Evolutionary conservation across 1,140 invertebrate species (phyloP).

Genomic region (Parasteatoda tepidariorum): DNA sequence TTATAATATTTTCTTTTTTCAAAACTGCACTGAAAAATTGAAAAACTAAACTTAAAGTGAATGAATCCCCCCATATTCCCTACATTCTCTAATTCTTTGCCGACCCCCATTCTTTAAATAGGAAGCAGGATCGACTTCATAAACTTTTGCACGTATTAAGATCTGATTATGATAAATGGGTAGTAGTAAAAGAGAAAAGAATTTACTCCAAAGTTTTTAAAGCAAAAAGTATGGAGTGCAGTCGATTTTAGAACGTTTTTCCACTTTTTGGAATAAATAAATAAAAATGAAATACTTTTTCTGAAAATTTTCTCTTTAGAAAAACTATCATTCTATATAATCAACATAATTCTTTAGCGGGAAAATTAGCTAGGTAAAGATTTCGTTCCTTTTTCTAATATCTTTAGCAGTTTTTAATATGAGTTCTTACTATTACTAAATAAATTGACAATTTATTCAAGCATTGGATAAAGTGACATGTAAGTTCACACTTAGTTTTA

Average conservation of each 20-base stretch:
- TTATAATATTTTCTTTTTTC: background rate
- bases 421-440: no score
- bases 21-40: conserved; percentile 49
- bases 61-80: conserved; percentile 5
- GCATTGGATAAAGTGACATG: no score
- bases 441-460: no score
- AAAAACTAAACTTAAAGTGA: conserved; percentile 54
- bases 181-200: conserved; percentile 44
- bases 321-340: conserved; percentile 7
- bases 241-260: conserved; percentile 45
- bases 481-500: no score
- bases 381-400: no score
- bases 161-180: conserved; percentile 60
- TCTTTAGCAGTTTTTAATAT: no score
- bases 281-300: background rate
- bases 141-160: conserved; percentile 60
- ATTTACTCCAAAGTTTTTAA: conserved; percentile 42
- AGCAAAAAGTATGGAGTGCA: conserved; percentile 26
- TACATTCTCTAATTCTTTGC: background rate
- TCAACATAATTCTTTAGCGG: conserved; percentile 20
- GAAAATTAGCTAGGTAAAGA: no score
- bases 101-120: conserved; percentile 10
- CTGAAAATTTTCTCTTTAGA: conserved; percentile 8
- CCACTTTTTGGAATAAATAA: conserved; percentile 21
- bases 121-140: conserved; percentile 39